Percentiles rank a stretch among this genome's conserved stretches.
Evolutionary conservation across 1,140 invertebrate genomes (phyloP).

Genomic region (Lanistes nyassanus): DNA sequence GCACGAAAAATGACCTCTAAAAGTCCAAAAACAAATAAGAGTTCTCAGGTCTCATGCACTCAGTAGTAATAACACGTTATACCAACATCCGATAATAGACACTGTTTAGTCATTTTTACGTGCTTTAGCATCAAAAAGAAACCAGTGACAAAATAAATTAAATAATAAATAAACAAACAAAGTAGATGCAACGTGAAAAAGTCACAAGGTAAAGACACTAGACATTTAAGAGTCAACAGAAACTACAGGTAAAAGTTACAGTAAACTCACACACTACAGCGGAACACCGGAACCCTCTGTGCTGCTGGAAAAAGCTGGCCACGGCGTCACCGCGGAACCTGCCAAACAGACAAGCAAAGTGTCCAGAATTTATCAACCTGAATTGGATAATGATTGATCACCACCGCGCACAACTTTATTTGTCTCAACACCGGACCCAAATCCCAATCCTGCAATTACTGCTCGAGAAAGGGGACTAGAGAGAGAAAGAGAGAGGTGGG

Average conservation of each 20-base stretch:
- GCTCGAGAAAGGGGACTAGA: slow-evolving; percentile 3
- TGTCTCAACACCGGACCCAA: background rate
- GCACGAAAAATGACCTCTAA: too few relatives aligned
- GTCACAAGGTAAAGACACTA: too few relatives aligned
- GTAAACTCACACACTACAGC: slow-evolving; percentile 7
- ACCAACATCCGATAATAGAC: background rate
- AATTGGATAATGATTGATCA: slow-evolving; percentile 11
- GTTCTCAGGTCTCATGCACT: too few relatives aligned
- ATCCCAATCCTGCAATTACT: background rate
- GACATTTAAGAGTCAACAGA: too few relatives aligned
- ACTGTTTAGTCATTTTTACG: too few relatives aligned
- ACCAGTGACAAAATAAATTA: too few relatives aligned
- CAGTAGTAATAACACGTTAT: too few relatives aligned
- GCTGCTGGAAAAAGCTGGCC: slow-evolving; percentile 9
- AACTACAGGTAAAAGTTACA: too few relatives aligned
- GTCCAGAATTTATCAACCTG: background rate
- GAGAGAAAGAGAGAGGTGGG: slow-evolving; percentile 24
- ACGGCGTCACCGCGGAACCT: slow-evolving; percentile 8
- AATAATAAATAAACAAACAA: too few relatives aligned
- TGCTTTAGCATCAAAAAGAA: too few relatives aligned
- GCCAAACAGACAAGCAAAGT: background rate
- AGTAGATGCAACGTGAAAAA: too few relatives aligned
- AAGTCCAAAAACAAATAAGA: too few relatives aligned
- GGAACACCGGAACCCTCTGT: slow-evolving; percentile 5
- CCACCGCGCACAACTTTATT: slow-evolving; percentile 1